A percentile compares a stretch with the other conserved stretches of the same genome.
Conservation (phyloP, 2,113 vertebrate species). For the Beaufortia kweichowensis region DNA sequence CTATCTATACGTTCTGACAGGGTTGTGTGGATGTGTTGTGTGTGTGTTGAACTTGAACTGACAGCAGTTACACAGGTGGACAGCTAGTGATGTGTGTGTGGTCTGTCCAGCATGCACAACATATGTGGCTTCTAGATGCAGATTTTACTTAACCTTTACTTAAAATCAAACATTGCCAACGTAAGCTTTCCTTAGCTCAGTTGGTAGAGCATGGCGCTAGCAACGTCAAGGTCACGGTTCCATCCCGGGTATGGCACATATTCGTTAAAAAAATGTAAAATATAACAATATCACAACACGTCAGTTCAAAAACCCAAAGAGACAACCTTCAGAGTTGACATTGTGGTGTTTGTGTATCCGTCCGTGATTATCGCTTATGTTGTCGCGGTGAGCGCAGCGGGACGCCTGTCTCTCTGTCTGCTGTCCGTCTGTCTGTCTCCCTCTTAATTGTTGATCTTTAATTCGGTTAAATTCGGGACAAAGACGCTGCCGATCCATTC, state of each 20-base stretch:
- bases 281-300: too few species aligned
- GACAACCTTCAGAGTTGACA: background rate
- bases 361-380: background rate
- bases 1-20: background rate
- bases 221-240: too few species aligned
- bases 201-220: too few species aligned
- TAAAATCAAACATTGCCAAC: too few species aligned
- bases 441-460: slow-evolving; percentile 50
- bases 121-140: background rate
- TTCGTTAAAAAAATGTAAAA: too few species aligned
- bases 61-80: background rate
- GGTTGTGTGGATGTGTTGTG: background rate
- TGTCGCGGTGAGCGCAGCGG: background rate
- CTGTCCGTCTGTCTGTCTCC: slow-evolving; percentile 28
- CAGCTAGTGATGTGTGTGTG: too few species aligned
- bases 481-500: slow-evolving; percentile 31
- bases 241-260: too few species aligned
- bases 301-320: background rate
- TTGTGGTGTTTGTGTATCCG: slow-evolving; percentile 5
- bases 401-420: slow-evolving; percentile 17
- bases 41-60: background rate
- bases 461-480: slow-evolving; percentile 50
- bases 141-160: too few species aligned
- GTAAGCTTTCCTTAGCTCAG: too few species aligned
- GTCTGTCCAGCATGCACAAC: background rate